Percentiles rank a stretch among this genome's conserved stretches.
These are phyloP conservation scores for Liodrosophila aerea DNA, from an alignment of 2,888 invertebrate genomes.

Conservation along the genomic window DNA sequence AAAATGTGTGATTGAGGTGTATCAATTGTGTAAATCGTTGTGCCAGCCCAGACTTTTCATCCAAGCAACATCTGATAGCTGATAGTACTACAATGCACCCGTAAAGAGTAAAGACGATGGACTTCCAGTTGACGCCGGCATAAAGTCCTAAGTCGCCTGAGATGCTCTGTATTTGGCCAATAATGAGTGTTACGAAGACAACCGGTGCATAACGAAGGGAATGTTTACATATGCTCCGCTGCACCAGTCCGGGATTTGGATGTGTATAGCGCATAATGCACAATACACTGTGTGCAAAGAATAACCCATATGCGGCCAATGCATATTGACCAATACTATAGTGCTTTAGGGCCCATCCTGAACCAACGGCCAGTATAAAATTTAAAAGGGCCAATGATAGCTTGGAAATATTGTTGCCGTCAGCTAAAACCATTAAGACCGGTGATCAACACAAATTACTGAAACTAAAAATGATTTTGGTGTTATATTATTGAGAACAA, in stretches of 20 bases:
- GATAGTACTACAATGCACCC: slow-evolving; percentile 28
- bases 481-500: slow-evolving; percentile 7
- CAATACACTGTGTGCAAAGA: slow-evolving; percentile 60
- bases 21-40: slow-evolving; percentile 17
- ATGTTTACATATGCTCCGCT: slow-evolving; percentile 55
- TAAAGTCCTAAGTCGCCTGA: slow-evolving; percentile 8
- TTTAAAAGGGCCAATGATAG: slow-evolving; percentile 60
- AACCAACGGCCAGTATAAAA: slow-evolving; percentile 57
- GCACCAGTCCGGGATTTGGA: slow-evolving; percentile 65
- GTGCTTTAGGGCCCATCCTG: slow-evolving; percentile 67
- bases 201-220: slow-evolving; percentile 62
- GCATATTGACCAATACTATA: slow-evolving; percentile 46
- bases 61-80: slow-evolving; percentile 28
- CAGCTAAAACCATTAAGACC: slow-evolving; percentile 34
- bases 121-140: slow-evolving; percentile 40
- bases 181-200: slow-evolving; percentile 59
- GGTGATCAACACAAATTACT: slow-evolving; percentile 27
- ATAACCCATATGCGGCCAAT: slow-evolving; percentile 59
- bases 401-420: slow-evolving; percentile 45
- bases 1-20: slow-evolving; percentile 36
- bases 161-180: slow-evolving; percentile 55
- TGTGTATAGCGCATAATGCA: slow-evolving; percentile 66
- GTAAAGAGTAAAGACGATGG: slow-evolving; percentile 42
- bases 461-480: slow-evolving; percentile 13
- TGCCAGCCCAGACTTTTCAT: slow-evolving; percentile 15